These are phyloP conservation scores for Caranx melampygus DNA, from an alignment of 2,113 vertebrate genomes.

Conservation along the genomic window DNA sequence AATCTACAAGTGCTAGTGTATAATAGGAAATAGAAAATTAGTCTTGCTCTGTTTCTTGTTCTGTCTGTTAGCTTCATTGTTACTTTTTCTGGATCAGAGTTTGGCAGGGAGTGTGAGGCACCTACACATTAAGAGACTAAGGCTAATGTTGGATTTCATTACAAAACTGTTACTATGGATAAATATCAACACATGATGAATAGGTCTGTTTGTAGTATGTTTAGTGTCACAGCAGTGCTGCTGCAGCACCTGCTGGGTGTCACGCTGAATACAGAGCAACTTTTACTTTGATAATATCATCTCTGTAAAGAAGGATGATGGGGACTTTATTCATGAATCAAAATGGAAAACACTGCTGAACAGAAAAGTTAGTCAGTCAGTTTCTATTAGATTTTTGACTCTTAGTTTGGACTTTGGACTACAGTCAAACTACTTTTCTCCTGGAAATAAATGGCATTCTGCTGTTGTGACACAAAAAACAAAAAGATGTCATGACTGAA, in stretches of 20 bases:
- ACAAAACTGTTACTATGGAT: background rate
- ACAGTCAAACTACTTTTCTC: background rate
- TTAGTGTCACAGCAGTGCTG: background rate
- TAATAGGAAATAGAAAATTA: constrained; percentile 7
- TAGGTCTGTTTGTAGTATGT: background rate
- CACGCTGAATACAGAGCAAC: background rate
- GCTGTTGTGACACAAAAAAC: too few species aligned
- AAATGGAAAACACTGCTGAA: background rate
- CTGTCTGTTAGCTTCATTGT: background rate
- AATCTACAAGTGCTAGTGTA: constrained; percentile 2
- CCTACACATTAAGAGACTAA: background rate
- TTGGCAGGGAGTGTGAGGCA: background rate
- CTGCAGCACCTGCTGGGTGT: too few species aligned
- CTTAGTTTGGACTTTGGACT: too few species aligned
- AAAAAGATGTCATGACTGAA: too few species aligned
- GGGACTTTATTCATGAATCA: background rate
- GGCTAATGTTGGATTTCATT: background rate
- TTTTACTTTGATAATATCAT: background rate
- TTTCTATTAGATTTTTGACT: too few species aligned
- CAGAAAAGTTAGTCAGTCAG: too few species aligned
- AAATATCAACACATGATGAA: background rate
- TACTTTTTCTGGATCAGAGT: background rate
- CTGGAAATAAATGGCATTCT: too few species aligned
- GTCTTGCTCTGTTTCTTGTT: background rate
- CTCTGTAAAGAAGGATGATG: background rate